Base-by-base conservation (phyloP, 2,888 invertebrate genomes). In the Lymantria dispar region DNA sequence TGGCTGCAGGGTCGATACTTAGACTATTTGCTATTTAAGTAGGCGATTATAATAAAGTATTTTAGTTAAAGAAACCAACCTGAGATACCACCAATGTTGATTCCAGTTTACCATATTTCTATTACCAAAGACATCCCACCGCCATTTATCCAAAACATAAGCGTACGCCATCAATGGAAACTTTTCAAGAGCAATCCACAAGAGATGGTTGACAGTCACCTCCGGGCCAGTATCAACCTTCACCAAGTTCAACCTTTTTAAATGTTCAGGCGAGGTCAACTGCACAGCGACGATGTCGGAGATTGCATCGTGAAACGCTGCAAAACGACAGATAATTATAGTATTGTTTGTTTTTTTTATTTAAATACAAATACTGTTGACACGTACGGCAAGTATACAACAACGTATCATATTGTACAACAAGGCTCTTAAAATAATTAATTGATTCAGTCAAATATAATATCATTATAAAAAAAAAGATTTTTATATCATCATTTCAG, bases 231-330 rank as follows among this genome's bases (percentile, higher is more conserved):
- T 75, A 12, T 82, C 81, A 15, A 80, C 77, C 39, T 84, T 77
- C 31, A 87, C 72, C 39, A 92, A 71, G 60, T 83, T 84, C 62
- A 93, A 74, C 55, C 79, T 85, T 52, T 82, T 73, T 48, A 93
- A 72, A 68, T 92, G 89, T 30, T 86, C 76, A 0, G 93, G 93
- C 11, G 91, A 87, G n/a, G 90, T 85, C 41, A 93, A 81, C 41
- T 94, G 94, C 13, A 94, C 74, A 7, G 94, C 93, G 10, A 94
- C 88, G 15, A 93, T 92, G 60, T 94, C 94, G 0, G 94, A 94
- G 46, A 94, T 85, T 30, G 94, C 94, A 72, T 94, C 94, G 72
- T 94, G 94, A 67, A 94, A 94, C 58, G 93, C 94, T 92, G 77
- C 11, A 68, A 74, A 43, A 44, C 22, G 22, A 30, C 9, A 33